A percentile compares a stretch with the other conserved stretches of the same genome.
phyloP scores from a whole-genome alignment of 2,888 invertebrate species.

The Didymodactylos carnosus region DNA sequence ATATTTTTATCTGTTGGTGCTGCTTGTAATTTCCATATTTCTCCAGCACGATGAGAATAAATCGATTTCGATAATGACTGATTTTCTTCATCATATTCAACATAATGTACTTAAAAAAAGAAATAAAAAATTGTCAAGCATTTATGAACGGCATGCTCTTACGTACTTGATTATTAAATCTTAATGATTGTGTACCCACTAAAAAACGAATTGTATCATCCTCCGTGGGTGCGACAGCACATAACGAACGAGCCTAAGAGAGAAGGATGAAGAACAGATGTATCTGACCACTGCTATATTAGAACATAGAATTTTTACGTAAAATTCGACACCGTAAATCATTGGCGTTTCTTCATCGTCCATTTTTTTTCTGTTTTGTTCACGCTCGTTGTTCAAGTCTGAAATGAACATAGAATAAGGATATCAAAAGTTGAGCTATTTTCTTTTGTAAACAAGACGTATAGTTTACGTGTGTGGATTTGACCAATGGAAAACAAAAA shows the following conservation, averaged over 20 bases:
- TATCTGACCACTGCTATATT: too few species aligned
- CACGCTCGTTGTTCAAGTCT: too few species aligned
- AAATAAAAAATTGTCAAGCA: too few species aligned
- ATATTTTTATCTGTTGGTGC: constrained; percentile 56
- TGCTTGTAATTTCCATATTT: constrained; percentile 78
- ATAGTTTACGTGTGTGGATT: too few species aligned
- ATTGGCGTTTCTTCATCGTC: constrained; percentile 50
- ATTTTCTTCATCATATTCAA: constrained; percentile 74
- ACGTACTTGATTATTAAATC: constrained; percentile 57
- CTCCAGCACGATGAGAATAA: constrained; percentile 56
- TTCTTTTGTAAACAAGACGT: too few species aligned
- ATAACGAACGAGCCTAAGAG: constrained; percentile 59
- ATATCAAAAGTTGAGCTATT: too few species aligned
- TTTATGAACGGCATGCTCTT: neutral
- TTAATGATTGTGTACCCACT: constrained; percentile 82
- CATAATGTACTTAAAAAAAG: constrained; percentile 50
- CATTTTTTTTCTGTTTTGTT: too few species aligned
- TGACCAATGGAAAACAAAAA: too few species aligned
- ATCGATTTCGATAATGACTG: constrained; percentile 63
- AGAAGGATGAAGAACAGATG: constrained; percentile 9
- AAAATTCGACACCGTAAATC: constrained; percentile 76
- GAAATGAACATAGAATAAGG: too few species aligned
- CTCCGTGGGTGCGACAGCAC: constrained; percentile 67
- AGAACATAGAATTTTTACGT: too few species aligned
- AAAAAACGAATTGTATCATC: constrained; percentile 53